Evolutionary conservation across 2,888 invertebrate species (phyloP).

Genomic region (Diplolepis rosae): DNA sequence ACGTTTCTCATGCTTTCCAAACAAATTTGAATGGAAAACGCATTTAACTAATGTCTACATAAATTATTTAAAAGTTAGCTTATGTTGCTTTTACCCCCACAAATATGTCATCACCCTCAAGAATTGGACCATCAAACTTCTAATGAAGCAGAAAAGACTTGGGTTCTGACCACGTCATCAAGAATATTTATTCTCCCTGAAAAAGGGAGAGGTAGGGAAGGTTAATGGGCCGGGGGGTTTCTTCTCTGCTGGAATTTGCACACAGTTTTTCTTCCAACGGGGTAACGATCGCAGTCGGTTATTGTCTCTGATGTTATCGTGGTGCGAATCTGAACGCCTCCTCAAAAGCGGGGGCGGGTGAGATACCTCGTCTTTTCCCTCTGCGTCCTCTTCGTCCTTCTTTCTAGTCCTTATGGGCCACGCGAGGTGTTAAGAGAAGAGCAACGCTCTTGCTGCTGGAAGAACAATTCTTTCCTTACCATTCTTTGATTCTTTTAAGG

Average conservation of each 20-base stretch:
- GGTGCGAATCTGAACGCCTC: constrained; percentile 13
- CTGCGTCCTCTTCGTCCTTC: not conserved
- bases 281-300: constrained; percentile 18
- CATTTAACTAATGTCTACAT: no score
- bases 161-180: not conserved
- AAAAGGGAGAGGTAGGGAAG: not conserved
- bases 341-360: constrained; percentile 20
- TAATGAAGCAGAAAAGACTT: not conserved
- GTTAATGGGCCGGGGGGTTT: no score
- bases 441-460: not conserved
- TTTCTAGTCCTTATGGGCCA: not conserved
- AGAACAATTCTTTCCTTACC: constrained; percentile 28
- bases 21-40: no score
- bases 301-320: constrained; percentile 20
- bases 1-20: no score
- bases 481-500: constrained; percentile 60
- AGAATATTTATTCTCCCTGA: not conserved
- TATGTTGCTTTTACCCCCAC: no score
- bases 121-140: not conserved
- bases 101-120: no score
- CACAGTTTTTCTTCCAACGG: not conserved
- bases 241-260: not conserved
- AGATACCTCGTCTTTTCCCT: not conserved
- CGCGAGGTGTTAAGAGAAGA: not conserved
- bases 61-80: no score